Conservation (phyloP, 1,140 invertebrate species). For the Lepidotrigona ventralis region DNA sequence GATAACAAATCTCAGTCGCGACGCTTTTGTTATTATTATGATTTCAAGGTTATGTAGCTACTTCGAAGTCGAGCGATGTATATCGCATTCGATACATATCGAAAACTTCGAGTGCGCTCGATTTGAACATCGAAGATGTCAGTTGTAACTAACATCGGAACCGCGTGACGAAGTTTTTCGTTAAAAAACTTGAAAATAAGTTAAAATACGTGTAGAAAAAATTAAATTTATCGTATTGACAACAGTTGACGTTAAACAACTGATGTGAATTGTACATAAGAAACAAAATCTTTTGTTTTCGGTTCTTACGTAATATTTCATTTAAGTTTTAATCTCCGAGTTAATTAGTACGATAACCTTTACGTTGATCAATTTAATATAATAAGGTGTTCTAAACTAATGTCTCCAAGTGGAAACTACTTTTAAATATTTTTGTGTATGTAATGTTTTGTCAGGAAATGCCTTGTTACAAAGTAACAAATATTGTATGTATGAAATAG, state of each 20-base stretch:
- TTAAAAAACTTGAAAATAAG: slow-evolving; percentile 13
- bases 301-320: neutral
- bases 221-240: neutral
- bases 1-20: slow-evolving; percentile 66
- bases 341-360: no score
- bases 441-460: no score
- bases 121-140: slow-evolving; percentile 17
- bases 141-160: no score
- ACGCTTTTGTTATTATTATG: slow-evolving; percentile 71
- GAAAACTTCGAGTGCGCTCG: slow-evolving; percentile 17
- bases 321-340: neutral
- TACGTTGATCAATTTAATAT: neutral
- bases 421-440: neutral
- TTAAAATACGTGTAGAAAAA: neutral
- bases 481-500: no score
- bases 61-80: slow-evolving; percentile 11
- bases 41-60: slow-evolving; percentile 62
- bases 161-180: neutral
- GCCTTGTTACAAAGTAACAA: no score
- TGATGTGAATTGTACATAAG: neutral
- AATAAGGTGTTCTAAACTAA: neutral
- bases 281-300: neutral
- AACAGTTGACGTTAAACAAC: neutral
- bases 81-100: slow-evolving; percentile 35
- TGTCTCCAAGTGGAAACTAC: no score